Evolutionary conservation across 2,113 vertebrate species (phyloP).

Genomic region (Oceanites oceanicus): DNA sequence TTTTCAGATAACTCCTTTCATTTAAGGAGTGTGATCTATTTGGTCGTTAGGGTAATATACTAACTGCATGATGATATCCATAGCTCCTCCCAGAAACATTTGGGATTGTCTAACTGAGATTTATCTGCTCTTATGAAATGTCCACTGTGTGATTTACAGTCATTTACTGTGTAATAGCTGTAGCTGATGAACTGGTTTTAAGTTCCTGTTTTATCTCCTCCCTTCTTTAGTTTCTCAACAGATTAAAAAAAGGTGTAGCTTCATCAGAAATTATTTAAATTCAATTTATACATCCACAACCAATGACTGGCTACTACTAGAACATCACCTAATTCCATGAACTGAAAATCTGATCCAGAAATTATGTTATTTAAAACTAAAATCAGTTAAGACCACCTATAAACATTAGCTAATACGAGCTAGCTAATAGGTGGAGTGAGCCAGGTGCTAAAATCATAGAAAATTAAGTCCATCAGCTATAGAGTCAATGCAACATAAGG

Average conservation of each 20-base stretch:
- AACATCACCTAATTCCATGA: not conserved
- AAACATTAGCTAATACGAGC: not conserved
- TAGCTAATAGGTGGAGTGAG: not conserved
- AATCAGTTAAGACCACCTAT: not conserved
- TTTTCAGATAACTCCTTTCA: not conserved
- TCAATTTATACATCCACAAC: not conserved
- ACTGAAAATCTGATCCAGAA: not conserved
- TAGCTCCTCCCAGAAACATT: constrained; percentile 12
- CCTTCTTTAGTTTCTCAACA: not conserved
- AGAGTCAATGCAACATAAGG: not conserved
- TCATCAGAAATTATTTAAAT: not conserved
- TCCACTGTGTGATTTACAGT: not conserved
- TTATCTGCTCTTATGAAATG: constrained; percentile 30
- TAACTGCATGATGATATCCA: not conserved
- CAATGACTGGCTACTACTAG: not conserved
- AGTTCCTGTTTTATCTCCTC: constrained; percentile 29
- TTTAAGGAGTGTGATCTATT: not conserved
- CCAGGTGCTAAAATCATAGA: not conserved
- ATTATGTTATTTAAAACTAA: not conserved
- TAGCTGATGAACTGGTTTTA: constrained; percentile 45
- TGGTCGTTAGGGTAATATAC: not conserved
- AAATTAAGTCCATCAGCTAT: not conserved
- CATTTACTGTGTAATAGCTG: not conserved
- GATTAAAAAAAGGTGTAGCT: not conserved
- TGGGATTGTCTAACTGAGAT: not conserved